Conservation (phyloP, 2,888 invertebrate species). For the Melolontha melolontha region DNA sequence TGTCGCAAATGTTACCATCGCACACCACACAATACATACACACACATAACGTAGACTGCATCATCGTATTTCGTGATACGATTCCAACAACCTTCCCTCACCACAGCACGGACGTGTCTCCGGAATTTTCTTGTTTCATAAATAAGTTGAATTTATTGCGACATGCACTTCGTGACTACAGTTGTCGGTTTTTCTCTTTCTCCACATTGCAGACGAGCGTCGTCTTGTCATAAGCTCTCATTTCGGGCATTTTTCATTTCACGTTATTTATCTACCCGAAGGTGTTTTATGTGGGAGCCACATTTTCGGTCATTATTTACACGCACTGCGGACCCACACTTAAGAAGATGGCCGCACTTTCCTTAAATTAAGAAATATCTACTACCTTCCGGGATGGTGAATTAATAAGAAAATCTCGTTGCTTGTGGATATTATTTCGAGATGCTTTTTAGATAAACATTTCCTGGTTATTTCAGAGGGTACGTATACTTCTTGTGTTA, state of each 20-base stretch:
- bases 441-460: no score
- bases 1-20: not conserved
- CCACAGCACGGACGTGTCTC: conserved; percentile 56
- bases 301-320: conserved; percentile 18
- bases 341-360: conserved; percentile 5
- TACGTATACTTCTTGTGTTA: no score
- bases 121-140: conserved; percentile 62
- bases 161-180: conserved; percentile 63
- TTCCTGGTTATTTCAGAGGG: no score
- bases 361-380: conserved; percentile 24
- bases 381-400: not conserved
- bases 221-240: conserved; percentile 59
- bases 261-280: conserved; percentile 19
- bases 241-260: conserved; percentile 34
- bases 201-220: conserved; percentile 58
- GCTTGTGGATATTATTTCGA: no score
- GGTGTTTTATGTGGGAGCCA: conserved; percentile 4
- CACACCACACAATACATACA: not conserved
- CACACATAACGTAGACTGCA: not conserved
- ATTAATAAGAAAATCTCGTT: not conserved
- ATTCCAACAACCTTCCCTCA: conserved; percentile 26
- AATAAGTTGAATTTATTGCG: conserved; percentile 65
- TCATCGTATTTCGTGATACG: conserved; percentile 24
- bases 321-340: conserved; percentile 10
- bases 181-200: conserved; percentile 8